Evolutionary conservation across 2,888 invertebrate genomes (phyloP).

Genomic region (Apocheima hispidaria): DNA sequence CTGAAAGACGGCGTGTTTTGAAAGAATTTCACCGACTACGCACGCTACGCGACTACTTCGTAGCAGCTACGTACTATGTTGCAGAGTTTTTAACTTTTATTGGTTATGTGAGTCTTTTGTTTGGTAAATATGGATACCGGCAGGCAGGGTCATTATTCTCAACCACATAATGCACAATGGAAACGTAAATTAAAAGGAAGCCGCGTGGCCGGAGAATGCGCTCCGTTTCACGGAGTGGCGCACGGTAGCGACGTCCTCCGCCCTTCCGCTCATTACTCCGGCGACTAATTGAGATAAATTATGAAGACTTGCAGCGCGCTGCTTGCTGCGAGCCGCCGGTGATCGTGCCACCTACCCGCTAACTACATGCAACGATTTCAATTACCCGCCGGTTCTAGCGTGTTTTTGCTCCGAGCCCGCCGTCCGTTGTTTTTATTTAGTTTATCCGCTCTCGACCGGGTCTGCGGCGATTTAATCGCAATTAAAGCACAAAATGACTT

Average conservation of each 20-base stretch:
- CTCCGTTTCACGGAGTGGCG: constrained; percentile 47
- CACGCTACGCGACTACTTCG: constrained; percentile 3
- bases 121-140: background rate
- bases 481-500: constrained; percentile 61
- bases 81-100: background rate
- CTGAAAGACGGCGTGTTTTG: background rate
- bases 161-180: constrained; percentile 47
- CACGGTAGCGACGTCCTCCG: constrained; percentile 55
- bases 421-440: constrained; percentile 57
- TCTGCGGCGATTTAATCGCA: constrained; percentile 60
- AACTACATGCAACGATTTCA: constrained; percentile 81
- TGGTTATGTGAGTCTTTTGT: background rate
- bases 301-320: constrained; percentile 79
- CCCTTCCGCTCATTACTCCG: constrained; percentile 79
- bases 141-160: constrained; percentile 38
- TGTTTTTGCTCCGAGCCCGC: constrained; percentile 54
- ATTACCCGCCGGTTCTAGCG: constrained; percentile 64
- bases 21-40: background rate
- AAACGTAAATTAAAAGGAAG: constrained; percentile 50
- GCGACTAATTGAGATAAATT: constrained; percentile 84
- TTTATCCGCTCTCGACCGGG: constrained; percentile 56
- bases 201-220: constrained; percentile 38
- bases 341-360: constrained; percentile 74
- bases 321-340: constrained; percentile 73
- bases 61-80: background rate